A percentile compares a stretch with the other conserved stretches of the same genome.
phyloP scores from a whole-genome alignment of 2,888 invertebrate species.

The Metopia argyrocephala region DNA sequence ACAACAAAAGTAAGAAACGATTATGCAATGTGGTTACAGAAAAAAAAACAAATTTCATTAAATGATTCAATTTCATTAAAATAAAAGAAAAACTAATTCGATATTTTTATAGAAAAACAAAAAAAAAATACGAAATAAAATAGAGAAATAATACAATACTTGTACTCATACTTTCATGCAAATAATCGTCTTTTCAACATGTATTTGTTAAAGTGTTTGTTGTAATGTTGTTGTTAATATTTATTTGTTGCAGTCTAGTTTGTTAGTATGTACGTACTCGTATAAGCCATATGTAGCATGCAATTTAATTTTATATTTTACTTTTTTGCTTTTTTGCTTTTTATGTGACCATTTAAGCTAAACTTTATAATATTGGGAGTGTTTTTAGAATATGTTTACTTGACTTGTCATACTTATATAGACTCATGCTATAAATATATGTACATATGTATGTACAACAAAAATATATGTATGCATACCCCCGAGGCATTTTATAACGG shows the following conservation, averaged over 20 bases:
- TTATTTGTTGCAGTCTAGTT: conserved; percentile 41
- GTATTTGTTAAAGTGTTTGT: background rate
- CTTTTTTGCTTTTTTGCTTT: conserved; percentile 36
- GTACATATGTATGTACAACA: background rate
- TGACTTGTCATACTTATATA: conserved; percentile 53
- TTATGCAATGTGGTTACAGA: conserved; percentile 47
- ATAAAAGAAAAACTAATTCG: conserved; percentile 52
- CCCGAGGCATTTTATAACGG: conserved; percentile 62
- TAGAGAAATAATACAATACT: background rate
- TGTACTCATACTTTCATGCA: background rate
- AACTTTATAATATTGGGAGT: conserved; percentile 38
- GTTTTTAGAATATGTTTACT: conserved; percentile 16
- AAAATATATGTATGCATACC: conserved; percentile 20
- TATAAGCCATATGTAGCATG: conserved; percentile 59
- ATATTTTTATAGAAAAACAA: no score
- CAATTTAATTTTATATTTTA: background rate
- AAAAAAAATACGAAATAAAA: background rate
- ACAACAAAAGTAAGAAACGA: conserved; percentile 13
- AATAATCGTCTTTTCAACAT: conserved; percentile 4
- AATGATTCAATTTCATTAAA: conserved; percentile 64
- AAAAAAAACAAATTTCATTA: conserved; percentile 62
- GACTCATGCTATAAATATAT: conserved; percentile 44
- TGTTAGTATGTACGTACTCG: conserved; percentile 45
- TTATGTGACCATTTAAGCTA: conserved; percentile 37
- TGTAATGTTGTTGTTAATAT: conserved; percentile 5